Conservation (phyloP, 2,113 vertebrate species). For the Loxodonta africana region DNA sequence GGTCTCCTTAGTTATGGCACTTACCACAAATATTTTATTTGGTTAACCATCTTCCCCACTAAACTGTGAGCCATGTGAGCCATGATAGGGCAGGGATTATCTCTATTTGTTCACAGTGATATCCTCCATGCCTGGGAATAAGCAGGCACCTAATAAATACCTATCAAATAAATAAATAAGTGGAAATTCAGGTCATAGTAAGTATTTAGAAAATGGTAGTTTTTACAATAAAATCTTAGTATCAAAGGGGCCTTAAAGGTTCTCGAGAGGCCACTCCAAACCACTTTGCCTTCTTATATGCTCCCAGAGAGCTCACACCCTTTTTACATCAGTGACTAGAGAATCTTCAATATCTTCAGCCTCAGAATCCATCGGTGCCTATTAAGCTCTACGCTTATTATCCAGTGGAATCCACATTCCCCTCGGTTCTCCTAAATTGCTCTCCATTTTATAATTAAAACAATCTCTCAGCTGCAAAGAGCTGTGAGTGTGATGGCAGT, state of each 20-base stretch:
- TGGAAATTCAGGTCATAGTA: background rate
- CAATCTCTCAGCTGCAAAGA: slow-evolving; percentile 53
- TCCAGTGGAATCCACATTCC: background rate
- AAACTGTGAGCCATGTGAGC: background rate
- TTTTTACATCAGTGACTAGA: background rate
- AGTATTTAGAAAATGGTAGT: background rate
- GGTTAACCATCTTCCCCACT: background rate
- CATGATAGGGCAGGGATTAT: background rate
- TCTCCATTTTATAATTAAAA: slow-evolving; percentile 65
- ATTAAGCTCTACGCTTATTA: background rate
- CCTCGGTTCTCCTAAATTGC: slow-evolving; percentile 29
- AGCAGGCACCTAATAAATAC: background rate
- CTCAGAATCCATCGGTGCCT: background rate
- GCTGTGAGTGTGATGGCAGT: slow-evolving; percentile 12
- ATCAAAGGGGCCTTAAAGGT: background rate
- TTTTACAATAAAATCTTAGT: slow-evolving; percentile 5
- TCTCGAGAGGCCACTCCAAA: background rate
- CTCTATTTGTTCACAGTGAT: background rate
- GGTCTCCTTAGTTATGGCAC: background rate
- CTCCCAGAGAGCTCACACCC: background rate
- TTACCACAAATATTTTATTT: background rate
- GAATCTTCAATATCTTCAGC: background rate
- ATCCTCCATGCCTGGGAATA: background rate
- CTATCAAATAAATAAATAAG: background rate
- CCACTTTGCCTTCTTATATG: background rate